Percentiles rank a stretch among this genome's conserved stretches.
Conservation (phyloP, 2,888 invertebrate species). For the Lordiphosa andalusiaca region DNA sequence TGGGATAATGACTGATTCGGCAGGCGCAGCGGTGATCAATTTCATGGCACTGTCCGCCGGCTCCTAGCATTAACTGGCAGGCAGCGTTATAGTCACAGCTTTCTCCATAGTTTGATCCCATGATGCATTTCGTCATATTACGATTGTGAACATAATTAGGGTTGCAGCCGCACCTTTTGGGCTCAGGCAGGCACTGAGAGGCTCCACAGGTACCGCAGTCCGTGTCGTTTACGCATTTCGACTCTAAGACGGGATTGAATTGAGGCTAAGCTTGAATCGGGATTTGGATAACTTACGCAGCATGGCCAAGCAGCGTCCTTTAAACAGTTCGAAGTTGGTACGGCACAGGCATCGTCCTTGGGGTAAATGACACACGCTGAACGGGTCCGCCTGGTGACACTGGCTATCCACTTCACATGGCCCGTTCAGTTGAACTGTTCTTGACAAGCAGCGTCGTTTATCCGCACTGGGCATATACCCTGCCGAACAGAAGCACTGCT, state of each 20-base stretch:
- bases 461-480: conserved; percentile 67
- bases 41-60: conserved; percentile 31
- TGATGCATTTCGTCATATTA: conserved; percentile 41
- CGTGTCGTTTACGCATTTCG: conserved; percentile 23
- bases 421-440: conserved; percentile 49
- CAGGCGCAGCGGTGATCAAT: conserved; percentile 40
- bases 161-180: conserved; percentile 39
- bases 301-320: conserved; percentile 61
- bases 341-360: conserved; percentile 62
- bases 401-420: conserved; percentile 69
- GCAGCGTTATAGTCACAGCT: conserved; percentile 39
- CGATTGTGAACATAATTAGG: conserved; percentile 29
- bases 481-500: conserved; percentile 68
- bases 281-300: conserved; percentile 57
- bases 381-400: conserved; percentile 62
- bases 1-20: conserved; percentile 31
- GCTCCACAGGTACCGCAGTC: conserved; percentile 29
- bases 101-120: conserved; percentile 17
- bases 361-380: conserved; percentile 59
- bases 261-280: background rate
- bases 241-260: conserved; percentile 31
- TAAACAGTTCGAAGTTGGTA: conserved; percentile 49
- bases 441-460: conserved; percentile 70
- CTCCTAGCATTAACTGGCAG: conserved; percentile 56
- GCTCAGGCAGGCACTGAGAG: conserved; percentile 28